phyloP scores from a whole-genome alignment of 2,888 invertebrate genomes.

The Blastobasis lacticolella region DNA sequence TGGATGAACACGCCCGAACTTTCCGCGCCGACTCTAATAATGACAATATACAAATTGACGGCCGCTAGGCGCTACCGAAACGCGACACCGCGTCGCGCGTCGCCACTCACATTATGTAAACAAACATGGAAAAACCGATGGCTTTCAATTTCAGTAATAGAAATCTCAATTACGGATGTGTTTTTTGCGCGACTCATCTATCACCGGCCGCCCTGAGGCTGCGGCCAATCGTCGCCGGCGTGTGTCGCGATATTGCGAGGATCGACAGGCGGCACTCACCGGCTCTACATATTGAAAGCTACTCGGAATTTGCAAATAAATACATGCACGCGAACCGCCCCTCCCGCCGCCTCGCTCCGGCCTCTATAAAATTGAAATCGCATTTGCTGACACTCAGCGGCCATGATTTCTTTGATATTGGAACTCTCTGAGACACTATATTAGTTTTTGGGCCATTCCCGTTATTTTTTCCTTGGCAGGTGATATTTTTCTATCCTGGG shows the following conservation, averaged over 20 bases:
- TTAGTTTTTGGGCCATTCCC: background rate
- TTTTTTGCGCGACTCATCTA: slow-evolving; percentile 66
- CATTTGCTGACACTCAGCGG: slow-evolving; percentile 50
- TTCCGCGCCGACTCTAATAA: slow-evolving; percentile 67
- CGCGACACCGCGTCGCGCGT: slow-evolving; percentile 48
- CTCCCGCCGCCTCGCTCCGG: slow-evolving; percentile 33
- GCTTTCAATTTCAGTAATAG: slow-evolving; percentile 69
- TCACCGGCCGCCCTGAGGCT: slow-evolving; percentile 52
- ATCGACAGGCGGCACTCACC: slow-evolving; percentile 66
- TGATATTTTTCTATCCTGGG: too few relatives aligned
- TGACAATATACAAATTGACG: slow-evolving; percentile 75
- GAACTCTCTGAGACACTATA: background rate
- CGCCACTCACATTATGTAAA: slow-evolving; percentile 70
- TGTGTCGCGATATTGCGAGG: slow-evolving; percentile 59
- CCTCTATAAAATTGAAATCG: slow-evolving; percentile 65
- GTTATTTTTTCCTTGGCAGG: background rate
- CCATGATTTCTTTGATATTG: slow-evolving; percentile 37
- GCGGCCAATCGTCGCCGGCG: slow-evolving; percentile 52
- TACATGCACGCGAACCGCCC: slow-evolving; percentile 58
- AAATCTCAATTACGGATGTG: slow-evolving; percentile 72
- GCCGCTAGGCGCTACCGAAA: slow-evolving; percentile 64
- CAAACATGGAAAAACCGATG: slow-evolving; percentile 66
- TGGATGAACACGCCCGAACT: slow-evolving; percentile 70
- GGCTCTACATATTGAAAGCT: slow-evolving; percentile 71
- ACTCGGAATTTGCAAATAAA: slow-evolving; percentile 71